Percentiles rank a stretch among this genome's conserved stretches.
Evolutionary conservation across 1,140 invertebrate genomes (phyloP).

Genomic region (Carposina sasakii): DNA sequence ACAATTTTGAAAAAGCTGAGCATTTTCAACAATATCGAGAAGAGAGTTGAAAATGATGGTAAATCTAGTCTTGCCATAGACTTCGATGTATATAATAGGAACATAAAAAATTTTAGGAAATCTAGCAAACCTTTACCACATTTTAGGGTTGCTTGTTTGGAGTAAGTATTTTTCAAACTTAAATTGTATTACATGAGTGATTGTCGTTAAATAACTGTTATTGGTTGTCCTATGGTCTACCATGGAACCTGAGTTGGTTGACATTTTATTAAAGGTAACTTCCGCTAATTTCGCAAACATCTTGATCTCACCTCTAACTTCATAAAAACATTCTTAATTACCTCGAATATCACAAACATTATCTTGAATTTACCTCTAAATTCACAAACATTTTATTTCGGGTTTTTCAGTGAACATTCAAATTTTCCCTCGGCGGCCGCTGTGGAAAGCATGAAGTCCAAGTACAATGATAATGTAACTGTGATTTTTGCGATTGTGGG

Average conservation of each 20-base stretch:
- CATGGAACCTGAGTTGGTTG: no score
- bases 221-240: no score
- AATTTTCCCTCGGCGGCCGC: conserved; percentile 35
- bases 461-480: conserved; percentile 34
- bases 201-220: no score
- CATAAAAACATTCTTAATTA: no score
- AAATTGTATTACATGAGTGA: no score
- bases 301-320: no score
- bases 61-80: conserved; percentile 41
- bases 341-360: no score
- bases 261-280: no score
- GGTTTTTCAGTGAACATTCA: conserved; percentile 43
- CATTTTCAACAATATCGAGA: conserved; percentile 49
- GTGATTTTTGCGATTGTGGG: conserved; percentile 51
- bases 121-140: conserved; percentile 46
- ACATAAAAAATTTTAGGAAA: conserved; percentile 61
- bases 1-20: conserved; percentile 50
- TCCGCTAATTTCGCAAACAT: no score
- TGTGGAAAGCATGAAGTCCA: conserved; percentile 32
- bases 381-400: no score
- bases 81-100: conserved; percentile 64
- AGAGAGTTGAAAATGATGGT: conserved; percentile 17
- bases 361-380: no score
- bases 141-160: conserved; percentile 52
- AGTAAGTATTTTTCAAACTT: conserved; percentile 63